phyloP scores from a whole-genome alignment of 2,113 vertebrate genomes.

The Propithecus coquereli region DNA sequence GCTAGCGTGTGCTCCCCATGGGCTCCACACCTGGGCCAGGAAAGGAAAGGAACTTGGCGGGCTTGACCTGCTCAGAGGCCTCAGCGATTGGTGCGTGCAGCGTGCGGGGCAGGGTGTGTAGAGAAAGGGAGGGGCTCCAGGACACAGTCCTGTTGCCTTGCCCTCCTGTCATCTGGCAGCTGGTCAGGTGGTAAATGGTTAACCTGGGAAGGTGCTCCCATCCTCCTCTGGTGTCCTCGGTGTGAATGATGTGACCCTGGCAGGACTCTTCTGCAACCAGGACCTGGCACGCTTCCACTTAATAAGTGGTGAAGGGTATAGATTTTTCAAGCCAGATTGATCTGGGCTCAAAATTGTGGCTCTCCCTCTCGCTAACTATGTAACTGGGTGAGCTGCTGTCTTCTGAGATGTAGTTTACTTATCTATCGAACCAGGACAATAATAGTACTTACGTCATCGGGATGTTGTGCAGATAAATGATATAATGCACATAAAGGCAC shows the following conservation, averaged over 20 bases:
- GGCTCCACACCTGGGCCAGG: neutral
- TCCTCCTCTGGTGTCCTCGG: slow-evolving; percentile 19
- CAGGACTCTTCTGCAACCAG: neutral
- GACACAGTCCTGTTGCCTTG: neutral
- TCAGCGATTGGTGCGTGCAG: neutral
- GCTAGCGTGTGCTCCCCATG: neutral
- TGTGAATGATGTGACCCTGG: neutral
- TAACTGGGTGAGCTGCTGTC: neutral
- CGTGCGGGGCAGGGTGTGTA: neutral
- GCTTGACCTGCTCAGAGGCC: neutral
- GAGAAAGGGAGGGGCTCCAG: slow-evolving; percentile 34
- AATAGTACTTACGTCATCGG: neutral
- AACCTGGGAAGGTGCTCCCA: slow-evolving; percentile 3
- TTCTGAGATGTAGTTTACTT: neutral
- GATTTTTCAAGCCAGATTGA: neutral
- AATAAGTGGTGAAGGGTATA: neutral
- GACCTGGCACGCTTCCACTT: neutral
- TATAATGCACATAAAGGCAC: neutral
- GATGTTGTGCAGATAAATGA: neutral
- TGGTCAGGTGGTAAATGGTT: slow-evolving; percentile 60
- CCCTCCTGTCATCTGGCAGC: slow-evolving; percentile 43
- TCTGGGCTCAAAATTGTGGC: neutral
- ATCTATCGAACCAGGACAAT: neutral
- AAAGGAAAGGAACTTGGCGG: neutral
- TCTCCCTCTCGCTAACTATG: neutral